Evolutionary conservation across 2,888 invertebrate species (phyloP), one percentile per base, ranked within the genome.

Genomic region (Endomychus coccineus): DNA sequence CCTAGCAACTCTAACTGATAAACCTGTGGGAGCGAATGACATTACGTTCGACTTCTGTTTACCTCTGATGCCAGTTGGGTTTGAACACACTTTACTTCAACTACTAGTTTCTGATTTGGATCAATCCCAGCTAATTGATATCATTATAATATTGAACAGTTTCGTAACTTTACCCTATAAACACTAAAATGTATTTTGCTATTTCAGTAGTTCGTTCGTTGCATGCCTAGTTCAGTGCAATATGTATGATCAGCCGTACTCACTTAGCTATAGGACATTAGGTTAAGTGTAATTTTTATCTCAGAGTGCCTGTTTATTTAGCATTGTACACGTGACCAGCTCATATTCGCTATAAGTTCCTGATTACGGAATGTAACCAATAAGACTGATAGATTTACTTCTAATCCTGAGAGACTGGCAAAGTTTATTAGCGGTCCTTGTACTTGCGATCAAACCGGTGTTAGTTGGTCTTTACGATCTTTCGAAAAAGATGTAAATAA

Each of bases 231-330:
- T 60, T 62, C 62, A 65, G 68, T 68, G 68, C 68, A 68, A 68
- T 68, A 68, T 63, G 51, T 59, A 58, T 57, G 56, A 54, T 57
- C 59, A 14, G n/a, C 60, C 62, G 62, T 62, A 62, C 62, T 63
- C 62, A 62, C 51, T 49, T 39, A 35, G 36, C 34, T 28, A 21
- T 25, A 28, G 14, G 19, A 23, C 30, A 24, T 40, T 42, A 39
- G 35, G 27, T 36, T 42, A 35, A n/a, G 11, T 3, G 35, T 28
- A n/a, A n/a, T n/a, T 32, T 19, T 31, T 45, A 47, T 51, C 54
- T 56, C 52, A 49, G 58, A 59, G 61, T 62, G 61, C 62, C 62
- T 60, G 58, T 55, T 22, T 16, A 32, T 33, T 27, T 48, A 48
- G 49, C 49, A 42, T 42, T 34, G n/a, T n/a, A n/a, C n/a, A n/a